Conservation (phyloP, 2,888 invertebrate species). For the Cheilosia vernalis region DNA sequence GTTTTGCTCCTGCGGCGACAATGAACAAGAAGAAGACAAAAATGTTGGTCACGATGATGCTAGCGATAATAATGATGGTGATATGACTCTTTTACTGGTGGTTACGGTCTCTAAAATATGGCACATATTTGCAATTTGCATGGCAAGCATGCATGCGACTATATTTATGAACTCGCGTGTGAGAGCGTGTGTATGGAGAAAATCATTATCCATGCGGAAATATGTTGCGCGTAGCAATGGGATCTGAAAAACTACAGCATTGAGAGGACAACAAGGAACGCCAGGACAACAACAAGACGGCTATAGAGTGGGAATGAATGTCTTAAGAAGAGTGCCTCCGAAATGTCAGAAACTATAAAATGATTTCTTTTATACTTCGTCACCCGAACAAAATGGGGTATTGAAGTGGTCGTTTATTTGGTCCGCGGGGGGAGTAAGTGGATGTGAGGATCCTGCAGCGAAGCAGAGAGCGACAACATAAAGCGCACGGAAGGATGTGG, state of each 20-base stretch:
- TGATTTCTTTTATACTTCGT: slow-evolving; percentile 43
- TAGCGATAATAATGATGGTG: slow-evolving; percentile 61
- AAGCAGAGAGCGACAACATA: background rate
- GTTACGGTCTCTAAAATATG: slow-evolving; percentile 64
- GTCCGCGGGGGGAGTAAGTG: background rate
- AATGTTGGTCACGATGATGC: slow-evolving; percentile 57
- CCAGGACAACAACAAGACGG: background rate
- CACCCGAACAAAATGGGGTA: slow-evolving; percentile 22
- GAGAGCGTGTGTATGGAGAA: background rate
- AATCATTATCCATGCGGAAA: slow-evolving; percentile 71
- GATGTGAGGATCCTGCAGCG: background rate
- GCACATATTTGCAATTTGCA: slow-evolving; percentile 70
- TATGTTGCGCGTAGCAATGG: slow-evolving; percentile 59
- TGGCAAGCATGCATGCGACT: slow-evolving; percentile 51
- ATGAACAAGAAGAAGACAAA: slow-evolving; percentile 38
- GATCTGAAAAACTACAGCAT: slow-evolving; percentile 50
- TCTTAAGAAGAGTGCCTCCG: background rate
- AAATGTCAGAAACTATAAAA: slow-evolving; percentile 56
- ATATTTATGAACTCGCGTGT: slow-evolving; percentile 26
- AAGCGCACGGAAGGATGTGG: background rate
- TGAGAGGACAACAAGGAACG: slow-evolving; percentile 14
- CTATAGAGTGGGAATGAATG: background rate
- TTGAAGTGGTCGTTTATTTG: background rate
- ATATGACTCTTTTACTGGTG: slow-evolving; percentile 49
- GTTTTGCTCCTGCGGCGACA: slow-evolving; percentile 37